phyloP scores from a whole-genome alignment of 1,140 invertebrate genomes.

The Maconellicoccus hirsutus region DNA sequence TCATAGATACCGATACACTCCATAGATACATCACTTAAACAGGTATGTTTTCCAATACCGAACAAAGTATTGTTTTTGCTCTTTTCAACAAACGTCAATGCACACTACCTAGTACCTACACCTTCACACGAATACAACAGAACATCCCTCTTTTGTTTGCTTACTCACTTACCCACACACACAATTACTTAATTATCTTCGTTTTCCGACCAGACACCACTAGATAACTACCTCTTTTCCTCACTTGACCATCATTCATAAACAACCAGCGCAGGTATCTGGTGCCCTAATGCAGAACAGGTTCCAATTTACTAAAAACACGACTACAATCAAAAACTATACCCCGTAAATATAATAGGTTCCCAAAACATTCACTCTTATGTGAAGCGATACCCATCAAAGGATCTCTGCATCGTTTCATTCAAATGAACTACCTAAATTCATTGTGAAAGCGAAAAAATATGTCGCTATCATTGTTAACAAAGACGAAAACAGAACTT shows the following conservation, averaged over 20 bases:
- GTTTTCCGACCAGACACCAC: neutral
- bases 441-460: too few relatives aligned
- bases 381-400: too few relatives aligned
- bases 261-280: neutral
- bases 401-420: too few relatives aligned
- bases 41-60: neutral
- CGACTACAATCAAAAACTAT: neutral
- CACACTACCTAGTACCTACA: neutral
- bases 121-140: neutral
- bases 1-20: too few relatives aligned
- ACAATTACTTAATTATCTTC: constrained; percentile 3
- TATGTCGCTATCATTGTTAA: too few relatives aligned
- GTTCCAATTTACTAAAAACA: neutral
- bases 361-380: neutral
- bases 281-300: neutral
- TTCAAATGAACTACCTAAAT: too few relatives aligned
- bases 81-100: neutral
- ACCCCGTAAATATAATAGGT: neutral
- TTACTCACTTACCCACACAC: neutral
- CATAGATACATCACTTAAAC: too few relatives aligned
- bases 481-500: too few relatives aligned
- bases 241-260: neutral
- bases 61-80: neutral
- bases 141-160: neutral
- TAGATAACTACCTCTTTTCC: neutral